Conservation (phyloP, 2,797 vertebrate species). For the Melopsittacus undulatus region DNA sequence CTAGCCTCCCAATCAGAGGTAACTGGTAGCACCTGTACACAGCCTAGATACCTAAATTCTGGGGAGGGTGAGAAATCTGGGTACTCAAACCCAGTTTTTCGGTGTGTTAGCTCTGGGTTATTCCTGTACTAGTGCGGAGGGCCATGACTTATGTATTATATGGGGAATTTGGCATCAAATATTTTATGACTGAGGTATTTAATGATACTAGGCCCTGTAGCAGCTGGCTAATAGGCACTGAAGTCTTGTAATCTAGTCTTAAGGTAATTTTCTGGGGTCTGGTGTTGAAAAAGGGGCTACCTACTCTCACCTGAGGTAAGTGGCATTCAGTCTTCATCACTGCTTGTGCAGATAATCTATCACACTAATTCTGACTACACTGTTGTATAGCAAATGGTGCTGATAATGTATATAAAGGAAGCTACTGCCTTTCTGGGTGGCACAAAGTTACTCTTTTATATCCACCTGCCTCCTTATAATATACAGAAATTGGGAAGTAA, state of each 20-base stretch:
- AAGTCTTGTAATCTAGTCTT: neutral
- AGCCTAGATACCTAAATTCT: neutral
- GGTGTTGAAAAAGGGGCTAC: neutral
- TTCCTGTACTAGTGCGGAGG: no score
- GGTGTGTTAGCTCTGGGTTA: neutral
- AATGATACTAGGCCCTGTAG: no score
- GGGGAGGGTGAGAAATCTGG: neutral
- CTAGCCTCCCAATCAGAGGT: neutral
- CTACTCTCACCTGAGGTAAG: neutral
- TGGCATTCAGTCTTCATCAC: neutral
- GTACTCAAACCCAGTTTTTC: neutral
- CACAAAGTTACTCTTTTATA: neutral
- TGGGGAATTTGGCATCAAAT: neutral
- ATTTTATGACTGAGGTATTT: neutral
- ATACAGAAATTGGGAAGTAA: neutral
- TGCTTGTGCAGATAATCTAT: neutral
- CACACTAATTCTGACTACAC: neutral
- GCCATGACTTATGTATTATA: fast-evolving
- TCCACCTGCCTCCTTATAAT: neutral
- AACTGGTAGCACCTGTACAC: neutral
- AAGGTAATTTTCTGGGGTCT: neutral
- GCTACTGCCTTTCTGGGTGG: neutral
- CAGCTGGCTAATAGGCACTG: neutral
- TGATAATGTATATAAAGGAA: neutral
- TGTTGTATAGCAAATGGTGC: neutral